Percentiles rank a stretch among this genome's conserved stretches.
Evolutionary conservation across 1,140 invertebrate genomes (phyloP).

Genomic region (Subanguina moxae): DNA sequence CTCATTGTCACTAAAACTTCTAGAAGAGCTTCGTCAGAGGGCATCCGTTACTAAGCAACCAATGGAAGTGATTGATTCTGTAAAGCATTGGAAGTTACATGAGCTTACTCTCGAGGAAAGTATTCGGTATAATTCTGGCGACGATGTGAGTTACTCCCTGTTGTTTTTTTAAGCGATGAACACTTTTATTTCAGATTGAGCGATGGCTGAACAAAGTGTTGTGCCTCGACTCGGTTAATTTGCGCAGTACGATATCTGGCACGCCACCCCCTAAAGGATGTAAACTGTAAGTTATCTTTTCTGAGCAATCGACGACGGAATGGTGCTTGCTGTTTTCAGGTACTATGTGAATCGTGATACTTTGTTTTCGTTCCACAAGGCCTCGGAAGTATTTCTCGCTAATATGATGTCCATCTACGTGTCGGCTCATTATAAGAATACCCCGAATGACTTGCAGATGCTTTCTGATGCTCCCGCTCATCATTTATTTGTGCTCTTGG

Average conservation of each 20-base stretch:
- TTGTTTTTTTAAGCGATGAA: not conserved
- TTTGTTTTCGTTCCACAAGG: conserved; percentile 91
- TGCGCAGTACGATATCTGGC: conserved; percentile 36
- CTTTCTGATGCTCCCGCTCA: conserved; percentile 94
- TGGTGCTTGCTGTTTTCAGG: too few species aligned
- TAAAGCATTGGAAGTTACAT: conserved; percentile 60
- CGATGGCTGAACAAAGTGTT: conserved; percentile 83
- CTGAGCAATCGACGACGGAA: not conserved
- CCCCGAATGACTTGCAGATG: conserved; percentile 96
- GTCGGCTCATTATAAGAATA: conserved; percentile 95
- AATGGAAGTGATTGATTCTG: conserved; percentile 44
- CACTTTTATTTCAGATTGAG: conserved; percentile 67
- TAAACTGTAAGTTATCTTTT: conserved; percentile 69
- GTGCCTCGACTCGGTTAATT: conserved; percentile 78
- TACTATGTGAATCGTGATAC: conserved; percentile 75
- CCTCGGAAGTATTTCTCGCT: conserved; percentile 89
- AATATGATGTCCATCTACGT: conserved; percentile 86
- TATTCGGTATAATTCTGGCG: conserved; percentile 83
- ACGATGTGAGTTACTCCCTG: conserved; percentile 63
- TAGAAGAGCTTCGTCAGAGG: conserved; percentile 75
- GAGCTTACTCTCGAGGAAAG: conserved; percentile 78
- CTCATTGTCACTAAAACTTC: conserved; percentile 87
- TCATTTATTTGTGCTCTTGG: conserved; percentile 89
- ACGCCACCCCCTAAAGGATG: conserved; percentile 80
- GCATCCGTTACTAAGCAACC: conserved; percentile 11